Base-by-base conservation (phyloP, 1,140 invertebrate species). In the Brachionus paranguensis region DNA sequence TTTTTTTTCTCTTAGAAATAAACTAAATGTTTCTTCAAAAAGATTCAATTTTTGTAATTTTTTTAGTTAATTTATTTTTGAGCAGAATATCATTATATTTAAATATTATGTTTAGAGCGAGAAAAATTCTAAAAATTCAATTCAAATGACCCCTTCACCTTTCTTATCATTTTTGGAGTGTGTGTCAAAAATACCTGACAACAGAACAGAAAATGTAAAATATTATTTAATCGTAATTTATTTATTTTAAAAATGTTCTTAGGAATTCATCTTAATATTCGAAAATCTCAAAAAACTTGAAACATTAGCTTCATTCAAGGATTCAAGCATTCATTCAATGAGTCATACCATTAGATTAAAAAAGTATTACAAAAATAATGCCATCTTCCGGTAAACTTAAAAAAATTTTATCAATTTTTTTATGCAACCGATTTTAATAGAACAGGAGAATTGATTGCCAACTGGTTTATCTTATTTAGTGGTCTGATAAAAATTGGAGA, bases 231-330 rank as follows among this genome's bases (percentile, higher is more conserved):
- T 53, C 1, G 2, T n/a, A n/a, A n/a, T 53, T 53, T 4, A 1
- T n/a, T 53, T 53, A n/a, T 14, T 53, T 53, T 14, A 5, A 24
- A 65, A 65, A 65, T 12, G 11, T 65, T 68, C 11, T 3, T 37
- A 72, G 68, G 68, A 72, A n/a, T 24, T 41, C 20, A 12, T 43
- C 33, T 41, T 72, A 72, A 72, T 72, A 12, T 41, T 37, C n/a
- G 68, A 72, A 47, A 17, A 72, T 45, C 17, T 72, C n/a, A 72
- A 72, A 72, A 72, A 72, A 17, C 20, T 72, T n/a, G 37, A 72
- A 43, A 72, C 68, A 8, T 20, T 72, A 43, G 14, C 33, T 43
- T 17, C 68, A 41, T 72, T 72, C 24, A 72, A 43, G n/a, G 37
- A 43, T 43, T 41, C 68, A 24, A 72, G 37, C n/a, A 41, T 72